Evolutionary conservation across 2,888 invertebrate genomes (phyloP), one percentile per base, ranked within the genome.

Genomic region (Allacma fusca): DNA sequence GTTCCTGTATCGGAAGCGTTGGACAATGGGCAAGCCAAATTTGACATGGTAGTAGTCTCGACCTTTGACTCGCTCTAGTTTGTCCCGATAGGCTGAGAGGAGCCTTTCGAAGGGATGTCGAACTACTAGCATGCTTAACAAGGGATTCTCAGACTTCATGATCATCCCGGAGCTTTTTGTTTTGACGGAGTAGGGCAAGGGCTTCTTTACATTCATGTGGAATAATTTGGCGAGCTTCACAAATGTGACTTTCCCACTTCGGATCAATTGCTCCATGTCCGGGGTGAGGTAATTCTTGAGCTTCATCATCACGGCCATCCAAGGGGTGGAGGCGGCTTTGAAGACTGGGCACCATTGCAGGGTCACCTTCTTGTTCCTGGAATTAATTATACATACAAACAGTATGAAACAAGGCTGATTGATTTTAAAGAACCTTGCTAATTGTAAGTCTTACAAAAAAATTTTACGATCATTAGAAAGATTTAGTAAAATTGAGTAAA

Each of bases 341-440:
- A 79, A 83, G n/a, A 83, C 76, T 13, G 83, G 83, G 72, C 83
- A 83, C 81, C 81, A 83, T 62, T 77, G 76, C 0, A 83, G 64
- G 28, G 77, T 79, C 5, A 81, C 26, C n/a, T 67, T 40, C 57
- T 40, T 40, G 40, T 13, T 40, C 40, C 40, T 40, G 40, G 40
- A 40, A 40, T 9, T 40, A 40, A 9, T 40, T 5, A 40, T 40
- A n/a, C n/a, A n/a, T n/a, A n/a, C n/a, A n/a, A n/a, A n/a, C n/a
- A n/a, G n/a, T n/a, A n/a, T n/a, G n/a, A n/a, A n/a, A n/a, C n/a
- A n/a, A n/a, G n/a, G n/a, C n/a, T n/a, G n/a, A n/a, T n/a, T n/a
- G n/a, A n/a, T n/a, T n/a, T n/a, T n/a, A n/a, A n/a, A n/a, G n/a
- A n/a, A n/a, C n/a, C n/a, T n/a, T n/a, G 5, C 5, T 40, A 40